Percentiles rank a stretch among this genome's conserved stretches.
Evolutionary conservation across 2,797 vertebrate species (phyloP).

Genomic region (Orientallactaga sibirica): DNA sequence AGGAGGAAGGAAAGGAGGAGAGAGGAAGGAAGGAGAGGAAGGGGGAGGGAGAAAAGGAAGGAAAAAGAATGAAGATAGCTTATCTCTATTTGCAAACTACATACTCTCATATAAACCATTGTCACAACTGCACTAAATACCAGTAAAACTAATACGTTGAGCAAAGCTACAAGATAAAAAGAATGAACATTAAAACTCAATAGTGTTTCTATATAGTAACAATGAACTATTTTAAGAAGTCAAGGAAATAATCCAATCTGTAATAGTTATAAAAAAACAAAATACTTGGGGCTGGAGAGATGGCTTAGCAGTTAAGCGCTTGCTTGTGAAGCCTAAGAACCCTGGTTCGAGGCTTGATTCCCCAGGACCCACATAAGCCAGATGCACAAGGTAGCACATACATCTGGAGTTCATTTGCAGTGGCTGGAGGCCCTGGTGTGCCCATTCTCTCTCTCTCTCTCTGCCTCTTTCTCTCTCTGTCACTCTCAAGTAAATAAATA

Average conservation of each 20-base stretch:
- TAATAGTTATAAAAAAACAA: no score
- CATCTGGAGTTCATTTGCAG: no score
- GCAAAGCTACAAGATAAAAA: background rate
- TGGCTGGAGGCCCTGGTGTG: no score
- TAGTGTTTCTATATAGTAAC: background rate
- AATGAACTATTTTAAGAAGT: background rate
- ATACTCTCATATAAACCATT: background rate
- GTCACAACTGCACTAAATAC: background rate
- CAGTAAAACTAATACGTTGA: background rate
- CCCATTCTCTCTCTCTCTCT: no score
- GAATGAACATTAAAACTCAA: background rate
- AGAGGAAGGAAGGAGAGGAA: background rate
- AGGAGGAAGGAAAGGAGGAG: background rate
- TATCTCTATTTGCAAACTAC: background rate
- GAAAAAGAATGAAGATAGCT: background rate
- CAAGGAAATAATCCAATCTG: background rate
- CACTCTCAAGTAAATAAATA: no score
- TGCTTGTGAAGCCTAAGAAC: no score
- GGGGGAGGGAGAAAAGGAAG: background rate
- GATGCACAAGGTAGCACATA: no score
- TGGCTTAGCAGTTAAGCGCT: no score
- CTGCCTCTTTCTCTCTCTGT: no score
- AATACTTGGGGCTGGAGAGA: no score
- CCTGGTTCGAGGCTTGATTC: no score
- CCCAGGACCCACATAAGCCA: no score